These are phyloP conservation scores for Mya arenaria DNA, from an alignment of 1,140 invertebrate species.

Conservation along the genomic window DNA sequence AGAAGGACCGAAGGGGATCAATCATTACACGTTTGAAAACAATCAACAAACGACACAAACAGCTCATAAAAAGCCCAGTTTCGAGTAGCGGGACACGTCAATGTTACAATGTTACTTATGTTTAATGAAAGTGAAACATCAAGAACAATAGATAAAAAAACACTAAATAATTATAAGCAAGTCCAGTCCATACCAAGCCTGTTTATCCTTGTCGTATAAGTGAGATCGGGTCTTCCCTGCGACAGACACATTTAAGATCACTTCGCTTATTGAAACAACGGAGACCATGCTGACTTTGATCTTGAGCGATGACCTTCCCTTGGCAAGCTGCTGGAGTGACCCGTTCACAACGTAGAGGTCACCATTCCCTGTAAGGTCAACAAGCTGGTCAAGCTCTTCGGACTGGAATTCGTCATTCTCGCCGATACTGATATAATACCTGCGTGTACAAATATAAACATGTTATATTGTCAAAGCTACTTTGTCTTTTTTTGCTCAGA, in stretches of 20 bases:
- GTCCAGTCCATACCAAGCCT: conserved; percentile 91
- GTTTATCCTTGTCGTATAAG: conserved; percentile 92
- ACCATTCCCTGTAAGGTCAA: conserved; percentile 84
- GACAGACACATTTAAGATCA: conserved; percentile 68
- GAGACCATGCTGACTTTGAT: conserved; percentile 90
- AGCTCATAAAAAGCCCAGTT: too few relatives aligned
- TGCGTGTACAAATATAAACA: too few relatives aligned
- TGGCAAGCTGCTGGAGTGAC: conserved; percentile 62
- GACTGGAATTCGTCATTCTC: conserved; percentile 88
- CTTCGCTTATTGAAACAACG: conserved; percentile 87
- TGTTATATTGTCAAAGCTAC: too few relatives aligned
- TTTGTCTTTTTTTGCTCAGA: too few relatives aligned
- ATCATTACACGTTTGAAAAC: too few relatives aligned
- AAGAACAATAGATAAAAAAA: too few relatives aligned
- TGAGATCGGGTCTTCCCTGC: conserved; percentile 82
- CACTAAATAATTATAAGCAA: too few relatives aligned
- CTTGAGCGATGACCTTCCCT: conserved; percentile 82
- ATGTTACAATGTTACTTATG: too few relatives aligned
- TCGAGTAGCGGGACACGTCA: too few relatives aligned
- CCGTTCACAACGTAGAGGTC: conserved; percentile 67
- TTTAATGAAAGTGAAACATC: too few relatives aligned
- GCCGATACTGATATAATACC: conserved; percentile 87
- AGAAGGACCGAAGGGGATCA: too few relatives aligned
- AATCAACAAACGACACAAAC: too few relatives aligned
- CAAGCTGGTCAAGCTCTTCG: conserved; percentile 89